Evolutionary conservation across 2,113 vertebrate species (phyloP), one percentile per base, ranked within the genome.

Genomic region (Myocastor coypus): DNA sequence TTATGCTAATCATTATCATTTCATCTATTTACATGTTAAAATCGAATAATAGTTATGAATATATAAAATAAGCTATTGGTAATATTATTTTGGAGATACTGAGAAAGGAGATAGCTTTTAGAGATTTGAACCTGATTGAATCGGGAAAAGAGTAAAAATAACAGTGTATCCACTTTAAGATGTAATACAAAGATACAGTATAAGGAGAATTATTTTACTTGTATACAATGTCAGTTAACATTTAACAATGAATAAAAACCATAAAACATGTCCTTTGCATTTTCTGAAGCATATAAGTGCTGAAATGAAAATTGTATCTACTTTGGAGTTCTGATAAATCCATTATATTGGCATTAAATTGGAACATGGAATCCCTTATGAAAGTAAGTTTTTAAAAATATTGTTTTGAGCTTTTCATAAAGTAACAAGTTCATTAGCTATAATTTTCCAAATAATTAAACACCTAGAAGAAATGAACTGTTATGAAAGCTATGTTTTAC

Each of bases 391-490:
- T 97, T 89, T 50, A 22, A 57, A 89, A 92, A 34, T 30, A 30
- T 66, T 42, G 11, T 69, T 7, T 86, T 93, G 12, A 26, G 59
- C 3, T 82, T 69, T 28, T 77, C 40, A 52, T 89, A 83, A 94
- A 92, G 78, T 46, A 89, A 26, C n/a, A 96, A 84, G 91, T 3
- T 59, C 5, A 34, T 68, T 16, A 50, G 5, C 30, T 59, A 50
- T 66, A 59, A 73, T 59, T 92, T 80, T 37, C 57, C 32, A 40
- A 81, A 78, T 84, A 94, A 87, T 92, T 89, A 89, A 83, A 89
- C 86, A 42, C 5, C 66, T 87, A 37, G 42, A 9, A 80, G 85
- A 95, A 61, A 61, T 81, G 20, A 93, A 46, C 6, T 69, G 17
- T 26, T 83, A 17, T 80, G 17, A 42, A 22, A 26, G 20, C 55